Evolutionary conservation across 1,140 invertebrate genomes (phyloP).

Genomic region (Sycophaga agraensis): DNA sequence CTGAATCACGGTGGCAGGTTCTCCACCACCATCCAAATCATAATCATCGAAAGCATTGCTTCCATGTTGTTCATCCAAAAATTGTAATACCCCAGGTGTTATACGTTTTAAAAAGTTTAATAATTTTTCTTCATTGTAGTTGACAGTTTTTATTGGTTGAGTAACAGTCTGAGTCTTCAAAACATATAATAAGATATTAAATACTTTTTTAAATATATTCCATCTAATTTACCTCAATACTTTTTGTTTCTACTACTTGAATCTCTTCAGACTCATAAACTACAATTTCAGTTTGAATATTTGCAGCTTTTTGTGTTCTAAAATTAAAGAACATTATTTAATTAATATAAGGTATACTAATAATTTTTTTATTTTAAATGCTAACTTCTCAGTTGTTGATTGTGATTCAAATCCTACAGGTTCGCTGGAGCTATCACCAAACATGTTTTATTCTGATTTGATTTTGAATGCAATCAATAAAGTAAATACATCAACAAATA

Average conservation of each 20-base stretch:
- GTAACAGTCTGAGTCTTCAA: conserved; percentile 48
- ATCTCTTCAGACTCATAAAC: conserved; percentile 34
- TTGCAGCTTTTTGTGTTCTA: conserved; percentile 36
- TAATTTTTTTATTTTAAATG: too few relatives aligned
- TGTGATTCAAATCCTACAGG: conserved; percentile 44
- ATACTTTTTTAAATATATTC: neutral
- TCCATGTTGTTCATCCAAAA: conserved; percentile 52
- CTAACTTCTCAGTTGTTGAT: conserved; percentile 41
- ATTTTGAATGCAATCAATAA: too few relatives aligned
- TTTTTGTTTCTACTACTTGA: conserved; percentile 44
- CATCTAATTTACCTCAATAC: conserved; percentile 39
- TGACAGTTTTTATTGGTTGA: conserved; percentile 32
- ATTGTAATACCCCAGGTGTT: conserved; percentile 48
- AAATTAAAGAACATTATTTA: conserved; percentile 13
- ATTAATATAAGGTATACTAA: neutral
- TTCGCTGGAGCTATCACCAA: conserved; percentile 39
- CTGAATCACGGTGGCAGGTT: conserved; percentile 35
- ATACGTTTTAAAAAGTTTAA: conserved; percentile 50
- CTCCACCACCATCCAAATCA: conserved; percentile 36
- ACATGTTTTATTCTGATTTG: conserved; percentile 35
- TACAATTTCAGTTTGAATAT: conserved; percentile 47
- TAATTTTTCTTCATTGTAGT: conserved; percentile 49
- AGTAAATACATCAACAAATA: too few relatives aligned
- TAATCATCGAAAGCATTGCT: conserved; percentile 50
- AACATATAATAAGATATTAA: neutral